A percentile compares a stretch with the other conserved stretches of the same genome.
These are phyloP conservation scores for Pituophis catenifer DNA, from an alignment of 2,113 vertebrate genomes.

Conservation along the genomic window DNA sequence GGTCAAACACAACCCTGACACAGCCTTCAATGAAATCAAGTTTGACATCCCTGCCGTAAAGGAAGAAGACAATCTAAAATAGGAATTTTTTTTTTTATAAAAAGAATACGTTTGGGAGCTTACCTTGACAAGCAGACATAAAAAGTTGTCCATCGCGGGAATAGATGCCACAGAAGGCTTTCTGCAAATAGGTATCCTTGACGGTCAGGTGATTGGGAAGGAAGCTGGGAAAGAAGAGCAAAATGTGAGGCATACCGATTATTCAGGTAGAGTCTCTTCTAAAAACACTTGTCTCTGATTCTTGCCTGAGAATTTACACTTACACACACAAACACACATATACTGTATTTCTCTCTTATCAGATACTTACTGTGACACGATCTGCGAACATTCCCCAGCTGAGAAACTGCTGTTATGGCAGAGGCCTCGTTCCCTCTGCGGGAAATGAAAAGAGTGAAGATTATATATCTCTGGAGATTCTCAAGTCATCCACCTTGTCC, in stretches of 20 bases:
- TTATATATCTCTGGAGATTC: too few relatives aligned
- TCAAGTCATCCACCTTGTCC: too few relatives aligned
- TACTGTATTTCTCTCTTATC: background rate
- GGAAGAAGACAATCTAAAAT: too few relatives aligned
- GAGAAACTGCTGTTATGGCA: slow-evolving; percentile 85
- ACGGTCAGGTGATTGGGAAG: slow-evolving; percentile 84
- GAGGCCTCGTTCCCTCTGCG: slow-evolving; percentile 83
- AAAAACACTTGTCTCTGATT: background rate
- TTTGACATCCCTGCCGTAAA: too few relatives aligned
- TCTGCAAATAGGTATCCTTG: slow-evolving; percentile 85
- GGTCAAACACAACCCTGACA: too few relatives aligned
- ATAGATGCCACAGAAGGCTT: slow-evolving; percentile 91
- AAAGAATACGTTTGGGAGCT: slow-evolving; percentile 11
- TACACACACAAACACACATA: background rate
- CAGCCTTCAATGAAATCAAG: too few relatives aligned
- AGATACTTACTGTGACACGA: slow-evolving; percentile 85
- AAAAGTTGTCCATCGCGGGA: slow-evolving; percentile 85
- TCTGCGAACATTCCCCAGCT: slow-evolving; percentile 84
- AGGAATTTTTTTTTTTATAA: background rate
- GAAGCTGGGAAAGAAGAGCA: slow-evolving; percentile 71
- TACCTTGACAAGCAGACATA: slow-evolving; percentile 92
- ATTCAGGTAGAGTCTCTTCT: background rate
- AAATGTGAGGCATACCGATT: background rate
- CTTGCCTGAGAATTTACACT: background rate
- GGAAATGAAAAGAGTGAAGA: slow-evolving; percentile 8